Percentiles rank a stretch among this genome's conserved stretches.
phyloP scores from a whole-genome alignment of 2,797 vertebrate species.

The Muscicapa striata region DNA sequence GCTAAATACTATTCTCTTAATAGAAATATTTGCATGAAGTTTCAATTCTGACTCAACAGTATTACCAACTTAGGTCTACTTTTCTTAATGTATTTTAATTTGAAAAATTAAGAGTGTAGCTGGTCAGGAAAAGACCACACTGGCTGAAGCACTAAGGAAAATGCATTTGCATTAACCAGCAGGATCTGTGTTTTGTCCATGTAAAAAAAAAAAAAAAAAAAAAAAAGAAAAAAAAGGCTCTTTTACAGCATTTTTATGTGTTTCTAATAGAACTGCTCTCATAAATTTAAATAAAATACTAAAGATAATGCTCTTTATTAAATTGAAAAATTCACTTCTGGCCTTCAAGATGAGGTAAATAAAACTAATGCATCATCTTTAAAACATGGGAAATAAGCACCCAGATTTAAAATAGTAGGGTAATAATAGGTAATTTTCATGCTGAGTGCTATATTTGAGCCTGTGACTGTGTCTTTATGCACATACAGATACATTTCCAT shows the following conservation, averaged over 20 bases:
- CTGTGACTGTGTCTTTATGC: neutral
- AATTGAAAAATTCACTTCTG: neutral
- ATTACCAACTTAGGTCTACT: neutral
- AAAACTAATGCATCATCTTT: neutral
- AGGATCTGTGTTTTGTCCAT: neutral
- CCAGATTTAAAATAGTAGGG: neutral
- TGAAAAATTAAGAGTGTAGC: neutral
- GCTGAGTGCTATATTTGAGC: neutral
- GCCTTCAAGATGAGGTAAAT: neutral
- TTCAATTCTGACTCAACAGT: neutral
- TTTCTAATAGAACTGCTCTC: neutral
- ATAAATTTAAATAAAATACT: neutral
- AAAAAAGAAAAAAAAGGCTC: neutral
- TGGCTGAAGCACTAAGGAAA: neutral
- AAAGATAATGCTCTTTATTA: neutral
- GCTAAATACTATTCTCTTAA: neutral
- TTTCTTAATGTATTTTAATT: neutral
- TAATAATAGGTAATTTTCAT: neutral
- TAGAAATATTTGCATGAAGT: neutral
- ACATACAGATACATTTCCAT: neutral
- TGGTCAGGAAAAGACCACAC: neutral
- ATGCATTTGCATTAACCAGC: neutral
- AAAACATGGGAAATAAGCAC: neutral
- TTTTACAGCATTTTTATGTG: neutral
- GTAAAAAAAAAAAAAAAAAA: neutral